Conservation (phyloP, 2,797 vertebrate species). For the Schizothorax lantsangensis region DNA sequence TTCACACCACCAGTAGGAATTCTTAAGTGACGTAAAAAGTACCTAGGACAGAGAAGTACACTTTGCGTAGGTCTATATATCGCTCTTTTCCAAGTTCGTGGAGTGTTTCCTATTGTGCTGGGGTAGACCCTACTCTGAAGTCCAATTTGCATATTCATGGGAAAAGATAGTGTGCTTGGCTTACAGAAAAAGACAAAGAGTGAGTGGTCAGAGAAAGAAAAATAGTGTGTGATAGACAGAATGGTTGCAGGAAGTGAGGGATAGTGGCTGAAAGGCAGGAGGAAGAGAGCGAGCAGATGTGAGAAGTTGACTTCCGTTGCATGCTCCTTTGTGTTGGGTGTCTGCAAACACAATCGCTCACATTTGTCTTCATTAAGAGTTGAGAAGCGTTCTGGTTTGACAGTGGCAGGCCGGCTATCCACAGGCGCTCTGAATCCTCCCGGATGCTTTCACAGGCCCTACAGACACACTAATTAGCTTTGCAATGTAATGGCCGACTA, state of each 20-base stretch:
- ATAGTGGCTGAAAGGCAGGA: slow-evolving; percentile 1
- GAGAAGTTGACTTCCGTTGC: slow-evolving; percentile 49
- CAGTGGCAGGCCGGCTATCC: slow-evolving; percentile 69
- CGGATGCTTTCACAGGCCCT: slow-evolving; percentile 73
- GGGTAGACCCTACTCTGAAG: no score
- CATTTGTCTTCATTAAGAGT: slow-evolving; percentile 83
- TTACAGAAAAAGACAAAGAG: slow-evolving; percentile 43
- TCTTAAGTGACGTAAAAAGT: no score
- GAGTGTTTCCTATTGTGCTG: no score
- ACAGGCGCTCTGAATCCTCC: slow-evolving; percentile 74
- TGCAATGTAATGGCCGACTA: slow-evolving; percentile 73
- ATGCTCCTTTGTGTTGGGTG: slow-evolving; percentile 61
- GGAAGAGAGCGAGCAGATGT: slow-evolving; percentile 14
- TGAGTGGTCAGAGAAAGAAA: slow-evolving; percentile 44
- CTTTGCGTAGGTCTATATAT: no score
- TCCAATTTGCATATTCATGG: background rate
- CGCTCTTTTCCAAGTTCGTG: no score
- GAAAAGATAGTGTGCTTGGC: slow-evolving; percentile 5
- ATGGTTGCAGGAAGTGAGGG: slow-evolving; percentile 37
- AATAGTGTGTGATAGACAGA: slow-evolving; percentile 40
- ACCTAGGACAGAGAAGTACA: no score
- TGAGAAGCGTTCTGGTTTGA: slow-evolving; percentile 72
- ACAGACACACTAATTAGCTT: slow-evolving; percentile 81
- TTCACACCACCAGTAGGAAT: no score
- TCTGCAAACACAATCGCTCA: slow-evolving; percentile 67